phyloP scores from a whole-genome alignment of 1,140 invertebrate genomes.

The Campoletis sonorensis region DNA sequence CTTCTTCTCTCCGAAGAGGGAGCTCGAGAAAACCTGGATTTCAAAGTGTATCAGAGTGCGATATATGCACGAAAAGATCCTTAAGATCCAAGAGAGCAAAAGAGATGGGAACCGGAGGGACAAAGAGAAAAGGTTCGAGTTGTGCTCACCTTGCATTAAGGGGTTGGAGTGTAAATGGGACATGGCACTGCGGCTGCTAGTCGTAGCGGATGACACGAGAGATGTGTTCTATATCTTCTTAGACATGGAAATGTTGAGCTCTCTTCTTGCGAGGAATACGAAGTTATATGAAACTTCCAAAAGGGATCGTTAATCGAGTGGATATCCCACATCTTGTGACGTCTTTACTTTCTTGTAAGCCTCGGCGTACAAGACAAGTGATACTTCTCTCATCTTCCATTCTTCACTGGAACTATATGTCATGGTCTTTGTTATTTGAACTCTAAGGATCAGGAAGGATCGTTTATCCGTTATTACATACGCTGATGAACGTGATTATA shows the following conservation, averaged over 20 bases:
- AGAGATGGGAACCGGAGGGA: too few relatives aligned
- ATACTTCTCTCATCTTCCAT: neutral
- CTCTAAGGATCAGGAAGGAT: neutral
- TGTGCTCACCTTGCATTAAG: slow-evolving; percentile 35
- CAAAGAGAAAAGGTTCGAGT: neutral
- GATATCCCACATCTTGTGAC: neutral
- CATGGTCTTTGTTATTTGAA: neutral
- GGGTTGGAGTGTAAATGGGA: slow-evolving; percentile 55
- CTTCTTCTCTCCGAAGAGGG: neutral
- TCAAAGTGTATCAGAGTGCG: neutral
- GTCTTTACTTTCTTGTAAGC: slow-evolving; percentile 45
- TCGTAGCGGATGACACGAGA: slow-evolving; percentile 22
- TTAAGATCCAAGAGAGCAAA: neutral
- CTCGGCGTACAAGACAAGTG: neutral
- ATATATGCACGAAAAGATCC: slow-evolving; percentile 7
- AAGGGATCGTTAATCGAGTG: slow-evolving; percentile 52
- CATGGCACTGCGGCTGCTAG: slow-evolving; percentile 45
- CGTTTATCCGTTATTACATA: neutral
- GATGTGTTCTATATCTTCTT: neutral
- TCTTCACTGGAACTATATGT: neutral
- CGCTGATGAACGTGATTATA: neutral
- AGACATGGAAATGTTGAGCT: neutral
- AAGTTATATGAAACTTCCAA: slow-evolving; percentile 60
- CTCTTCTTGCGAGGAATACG: slow-evolving; percentile 47
- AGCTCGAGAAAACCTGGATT: neutral